Percentiles rank a stretch among this genome's conserved stretches.
Evolutionary conservation across 2,888 invertebrate species (phyloP).

Genomic region (Latheticus oryzae): DNA sequence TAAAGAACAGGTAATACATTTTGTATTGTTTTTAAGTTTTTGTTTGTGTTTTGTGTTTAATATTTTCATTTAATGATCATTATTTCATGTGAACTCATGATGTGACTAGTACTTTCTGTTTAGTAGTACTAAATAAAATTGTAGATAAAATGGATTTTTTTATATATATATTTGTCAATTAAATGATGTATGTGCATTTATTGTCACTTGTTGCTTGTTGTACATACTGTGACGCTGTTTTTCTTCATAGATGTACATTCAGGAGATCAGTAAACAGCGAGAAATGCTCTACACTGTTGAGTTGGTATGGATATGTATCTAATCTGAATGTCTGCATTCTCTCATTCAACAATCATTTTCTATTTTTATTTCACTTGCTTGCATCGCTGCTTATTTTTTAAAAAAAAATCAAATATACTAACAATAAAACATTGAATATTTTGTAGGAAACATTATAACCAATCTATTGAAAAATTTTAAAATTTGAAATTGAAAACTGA

Average conservation of each 20-base stretch:
- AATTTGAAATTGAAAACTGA: no score
- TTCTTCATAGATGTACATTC: constrained; percentile 82
- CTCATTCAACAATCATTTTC: constrained; percentile 26
- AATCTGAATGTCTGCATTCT: constrained; percentile 35
- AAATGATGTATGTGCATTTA: constrained; percentile 41
- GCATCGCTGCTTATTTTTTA: constrained; percentile 10
- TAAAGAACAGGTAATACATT: constrained; percentile 90
- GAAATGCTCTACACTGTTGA: constrained; percentile 86
- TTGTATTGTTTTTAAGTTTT: no score
- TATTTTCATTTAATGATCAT: constrained; percentile 36
- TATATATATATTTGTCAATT: constrained; percentile 1
- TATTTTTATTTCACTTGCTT: constrained; percentile 12
- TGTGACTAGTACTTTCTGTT: constrained; percentile 3
- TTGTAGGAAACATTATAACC: no score
- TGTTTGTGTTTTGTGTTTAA: no score
- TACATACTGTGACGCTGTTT: constrained; percentile 65
- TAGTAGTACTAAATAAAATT: not conserved
- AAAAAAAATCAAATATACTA: no score
- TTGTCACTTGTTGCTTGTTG: constrained; percentile 59
- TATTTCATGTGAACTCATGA: constrained; percentile 26
- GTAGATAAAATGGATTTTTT: constrained; percentile 3
- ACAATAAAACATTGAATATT: no score
- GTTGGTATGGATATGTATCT: constrained; percentile 74
- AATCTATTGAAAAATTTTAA: no score
- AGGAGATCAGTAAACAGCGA: constrained; percentile 90